Conservation (phyloP, 2,888 invertebrate genomes). For the Apamea sordens region DNA sequence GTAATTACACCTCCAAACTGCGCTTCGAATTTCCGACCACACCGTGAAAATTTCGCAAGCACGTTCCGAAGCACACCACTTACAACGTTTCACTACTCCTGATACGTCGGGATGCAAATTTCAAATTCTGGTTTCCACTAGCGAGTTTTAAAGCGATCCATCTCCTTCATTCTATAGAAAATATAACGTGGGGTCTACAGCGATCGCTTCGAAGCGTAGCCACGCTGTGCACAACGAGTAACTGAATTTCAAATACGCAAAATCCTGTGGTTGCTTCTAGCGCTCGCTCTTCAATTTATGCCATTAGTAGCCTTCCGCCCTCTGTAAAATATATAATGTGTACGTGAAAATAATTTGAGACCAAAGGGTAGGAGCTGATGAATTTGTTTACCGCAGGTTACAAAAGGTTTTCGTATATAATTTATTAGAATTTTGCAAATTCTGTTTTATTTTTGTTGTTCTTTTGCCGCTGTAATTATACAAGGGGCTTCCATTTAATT, state of each 20-base stretch:
- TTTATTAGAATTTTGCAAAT: slow-evolving; percentile 59
- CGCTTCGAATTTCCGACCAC: slow-evolving; percentile 40
- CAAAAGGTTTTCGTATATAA: slow-evolving; percentile 65
- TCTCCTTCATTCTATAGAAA: slow-evolving; percentile 79
- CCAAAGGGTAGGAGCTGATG: slow-evolving; percentile 73
- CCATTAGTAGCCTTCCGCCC: slow-evolving; percentile 85
- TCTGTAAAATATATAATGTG: slow-evolving; percentile 78
- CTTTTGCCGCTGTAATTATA: slow-evolving; percentile 52
- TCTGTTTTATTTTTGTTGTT: slow-evolving; percentile 60
- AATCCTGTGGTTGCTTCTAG: slow-evolving; percentile 84
- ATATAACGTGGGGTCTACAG: slow-evolving; percentile 73
- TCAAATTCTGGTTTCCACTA: slow-evolving; percentile 77
- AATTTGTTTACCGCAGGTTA: slow-evolving; percentile 74
- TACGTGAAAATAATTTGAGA: slow-evolving; percentile 76
- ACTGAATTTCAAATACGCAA: slow-evolving; percentile 88
- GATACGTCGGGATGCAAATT: slow-evolving; percentile 77
- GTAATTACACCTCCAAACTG: slow-evolving; percentile 49
- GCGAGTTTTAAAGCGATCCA: slow-evolving; percentile 79
- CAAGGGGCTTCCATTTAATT: slow-evolving; percentile 48
- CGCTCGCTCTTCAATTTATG: slow-evolving; percentile 86
- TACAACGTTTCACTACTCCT: slow-evolving; percentile 68
- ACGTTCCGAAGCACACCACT: slow-evolving; percentile 58
- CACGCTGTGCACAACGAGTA: slow-evolving; percentile 77
- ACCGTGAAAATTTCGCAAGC: slow-evolving; percentile 54
- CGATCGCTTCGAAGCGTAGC: slow-evolving; percentile 79